phyloP scores from a whole-genome alignment of 2,888 invertebrate genomes.

The Unio delphinus region DNA sequence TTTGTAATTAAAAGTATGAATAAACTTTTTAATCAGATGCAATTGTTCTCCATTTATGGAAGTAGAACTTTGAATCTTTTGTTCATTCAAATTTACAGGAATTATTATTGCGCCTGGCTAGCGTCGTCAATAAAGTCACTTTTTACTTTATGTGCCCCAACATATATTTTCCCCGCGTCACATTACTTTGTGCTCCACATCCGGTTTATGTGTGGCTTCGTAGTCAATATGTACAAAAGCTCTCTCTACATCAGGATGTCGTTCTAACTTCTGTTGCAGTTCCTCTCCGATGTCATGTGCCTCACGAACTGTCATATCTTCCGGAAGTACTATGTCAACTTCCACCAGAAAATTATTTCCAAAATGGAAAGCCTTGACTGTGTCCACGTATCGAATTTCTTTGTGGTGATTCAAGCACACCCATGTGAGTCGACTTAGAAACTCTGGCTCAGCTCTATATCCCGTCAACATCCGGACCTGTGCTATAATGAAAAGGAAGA shows the following conservation, averaged over 20 bases:
- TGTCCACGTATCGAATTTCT: slow-evolving; percentile 70
- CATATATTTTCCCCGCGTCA: too few relatives aligned
- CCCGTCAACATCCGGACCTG: slow-evolving; percentile 69
- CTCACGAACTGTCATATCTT: slow-evolving; percentile 70
- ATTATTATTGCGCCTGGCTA: too few relatives aligned
- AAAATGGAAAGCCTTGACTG: slow-evolving; percentile 74
- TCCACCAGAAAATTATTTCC: slow-evolving; percentile 73
- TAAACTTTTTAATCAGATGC: too few relatives aligned
- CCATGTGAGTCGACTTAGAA: slow-evolving; percentile 70
- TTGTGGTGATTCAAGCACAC: slow-evolving; percentile 67
- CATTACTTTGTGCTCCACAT: background rate
- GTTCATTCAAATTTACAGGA: too few relatives aligned
- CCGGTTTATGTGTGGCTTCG: slow-evolving; percentile 47
- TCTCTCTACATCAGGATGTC: slow-evolving; percentile 72
- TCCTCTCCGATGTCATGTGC: slow-evolving; percentile 74
- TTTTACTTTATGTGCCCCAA: too few relatives aligned
- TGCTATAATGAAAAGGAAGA: slow-evolving; percentile 42
- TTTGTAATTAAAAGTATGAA: too few relatives aligned
- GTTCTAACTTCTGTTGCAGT: slow-evolving; percentile 73
- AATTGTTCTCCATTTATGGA: too few relatives aligned
- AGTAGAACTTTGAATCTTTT: too few relatives aligned
- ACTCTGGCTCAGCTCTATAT: slow-evolving; percentile 67
- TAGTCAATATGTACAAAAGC: slow-evolving; percentile 75
- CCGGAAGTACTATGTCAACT: slow-evolving; percentile 72
- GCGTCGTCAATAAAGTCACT: too few relatives aligned